These are phyloP conservation scores for Tetragnatha montana DNA, from an alignment of 2,888 invertebrate species.

Conservation along the genomic window DNA sequence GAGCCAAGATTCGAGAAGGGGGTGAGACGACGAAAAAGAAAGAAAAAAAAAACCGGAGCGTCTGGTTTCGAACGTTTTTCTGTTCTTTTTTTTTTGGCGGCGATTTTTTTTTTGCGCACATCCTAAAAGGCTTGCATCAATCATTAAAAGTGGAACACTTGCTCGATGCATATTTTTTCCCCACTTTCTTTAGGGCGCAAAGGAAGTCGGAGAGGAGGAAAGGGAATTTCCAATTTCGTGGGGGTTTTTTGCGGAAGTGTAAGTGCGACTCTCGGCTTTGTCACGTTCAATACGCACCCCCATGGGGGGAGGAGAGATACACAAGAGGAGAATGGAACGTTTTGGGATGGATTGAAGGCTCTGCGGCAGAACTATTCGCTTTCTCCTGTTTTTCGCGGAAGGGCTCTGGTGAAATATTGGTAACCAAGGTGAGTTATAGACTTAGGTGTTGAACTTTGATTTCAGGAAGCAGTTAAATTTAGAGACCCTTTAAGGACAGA, in stretches of 20 bases:
- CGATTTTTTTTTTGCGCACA: slow-evolving; percentile 1
- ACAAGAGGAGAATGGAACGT: background rate
- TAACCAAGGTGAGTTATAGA: slow-evolving; percentile 12
- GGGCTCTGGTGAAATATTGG: slow-evolving; percentile 22
- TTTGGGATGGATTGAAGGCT: slow-evolving; percentile 13
- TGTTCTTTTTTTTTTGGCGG: background rate
- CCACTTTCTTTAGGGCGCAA: slow-evolving; percentile 12
- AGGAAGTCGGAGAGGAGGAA: background rate
- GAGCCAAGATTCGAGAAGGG: slow-evolving; percentile 20
- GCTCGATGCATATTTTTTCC: slow-evolving; percentile 46
- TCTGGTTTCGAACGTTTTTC: background rate
- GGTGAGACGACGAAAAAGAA: background rate
- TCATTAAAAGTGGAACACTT: slow-evolving; percentile 54
- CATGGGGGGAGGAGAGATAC: background rate
- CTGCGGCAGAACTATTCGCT: background rate
- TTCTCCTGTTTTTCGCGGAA: slow-evolving; percentile 5
- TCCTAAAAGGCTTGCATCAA: slow-evolving; percentile 43
- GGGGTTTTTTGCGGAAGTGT: slow-evolving; percentile 23
- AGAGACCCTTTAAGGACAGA: slow-evolving; percentile 43
- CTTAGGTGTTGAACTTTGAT: background rate
- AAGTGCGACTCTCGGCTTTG: slow-evolving; percentile 48
- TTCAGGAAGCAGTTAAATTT: slow-evolving; percentile 30
- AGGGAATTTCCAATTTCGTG: slow-evolving; percentile 39
- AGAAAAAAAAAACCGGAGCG: slow-evolving; percentile 3
- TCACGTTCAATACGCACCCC: slow-evolving; percentile 35